phyloP scores from a whole-genome alignment of 2,797 vertebrate genomes.

The Syncerus caffer region DNA sequence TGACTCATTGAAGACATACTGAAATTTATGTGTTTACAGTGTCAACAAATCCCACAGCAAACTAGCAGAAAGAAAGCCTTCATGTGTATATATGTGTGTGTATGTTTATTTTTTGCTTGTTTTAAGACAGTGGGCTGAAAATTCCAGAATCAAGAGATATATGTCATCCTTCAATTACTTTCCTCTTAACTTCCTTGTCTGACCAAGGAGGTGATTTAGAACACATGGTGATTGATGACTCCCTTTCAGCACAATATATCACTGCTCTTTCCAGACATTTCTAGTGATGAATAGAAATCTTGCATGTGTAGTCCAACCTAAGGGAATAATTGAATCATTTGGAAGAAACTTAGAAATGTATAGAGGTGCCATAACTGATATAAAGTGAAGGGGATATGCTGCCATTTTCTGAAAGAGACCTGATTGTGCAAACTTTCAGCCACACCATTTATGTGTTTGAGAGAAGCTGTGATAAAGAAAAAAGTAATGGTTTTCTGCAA shows the following conservation, averaged over 20 bases:
- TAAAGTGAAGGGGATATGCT: background rate
- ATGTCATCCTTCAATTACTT: constrained; percentile 43
- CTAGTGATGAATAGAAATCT: background rate
- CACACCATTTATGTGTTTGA: background rate
- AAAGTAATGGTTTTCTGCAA: background rate
- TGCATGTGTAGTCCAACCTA: background rate
- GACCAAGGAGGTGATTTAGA: constrained; percentile 37
- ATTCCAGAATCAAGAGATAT: background rate
- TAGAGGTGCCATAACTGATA: background rate
- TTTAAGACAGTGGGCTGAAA: background rate
- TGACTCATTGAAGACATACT: background rate
- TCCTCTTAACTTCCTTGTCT: constrained; percentile 28
- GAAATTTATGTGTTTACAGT: background rate
- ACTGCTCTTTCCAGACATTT: background rate
- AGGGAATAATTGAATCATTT: background rate
- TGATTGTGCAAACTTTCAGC: background rate
- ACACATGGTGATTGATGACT: background rate
- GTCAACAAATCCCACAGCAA: background rate
- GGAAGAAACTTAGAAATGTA: background rate
- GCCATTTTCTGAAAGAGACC: background rate
- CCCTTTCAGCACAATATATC: background rate
- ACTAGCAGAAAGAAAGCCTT: background rate
- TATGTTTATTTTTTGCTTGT: background rate
- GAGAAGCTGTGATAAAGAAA: background rate
- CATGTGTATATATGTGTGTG: background rate